These are phyloP conservation scores for Podotricha telesiphe DNA, from an alignment of 2,888 invertebrate species.

Conservation along the genomic window DNA sequence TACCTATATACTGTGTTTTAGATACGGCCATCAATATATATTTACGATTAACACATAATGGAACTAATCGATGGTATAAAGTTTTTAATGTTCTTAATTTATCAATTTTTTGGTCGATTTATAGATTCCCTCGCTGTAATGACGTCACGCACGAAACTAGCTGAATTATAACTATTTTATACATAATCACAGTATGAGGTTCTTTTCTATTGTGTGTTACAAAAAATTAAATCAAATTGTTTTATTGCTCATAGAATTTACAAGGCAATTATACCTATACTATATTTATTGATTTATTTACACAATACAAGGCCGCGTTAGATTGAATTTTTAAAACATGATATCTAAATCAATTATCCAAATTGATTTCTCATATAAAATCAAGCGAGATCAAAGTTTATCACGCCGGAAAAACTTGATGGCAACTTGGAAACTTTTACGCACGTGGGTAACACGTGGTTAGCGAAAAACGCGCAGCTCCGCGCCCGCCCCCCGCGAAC, in stretches of 20 bases:
- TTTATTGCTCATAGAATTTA: not conserved
- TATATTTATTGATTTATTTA: not conserved
- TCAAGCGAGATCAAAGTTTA: conserved; percentile 11
- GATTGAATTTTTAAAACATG: not conserved
- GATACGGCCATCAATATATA: conserved; percentile 78
- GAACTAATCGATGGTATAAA: conserved; percentile 76
- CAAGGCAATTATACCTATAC: not conserved
- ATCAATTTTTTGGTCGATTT: conserved; percentile 44
- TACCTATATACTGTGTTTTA: conserved; percentile 75
- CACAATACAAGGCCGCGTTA: not conserved
- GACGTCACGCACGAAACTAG: conserved; percentile 17
- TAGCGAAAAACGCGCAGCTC: conserved; percentile 76
- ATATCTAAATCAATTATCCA: not conserved
- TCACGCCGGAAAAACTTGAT: conserved; percentile 60
- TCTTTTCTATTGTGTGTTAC: not conserved
- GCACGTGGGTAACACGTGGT: conserved; percentile 79
- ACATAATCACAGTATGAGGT: not conserved
- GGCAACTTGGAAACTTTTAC: conserved; percentile 63
- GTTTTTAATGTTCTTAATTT: conserved; percentile 74
- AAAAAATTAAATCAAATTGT: not conserved
- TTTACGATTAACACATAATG: conserved; percentile 76
- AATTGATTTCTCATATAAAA: not conserved
- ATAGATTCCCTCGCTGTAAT: conserved; percentile 19
- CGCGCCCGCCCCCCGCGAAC: conserved; percentile 50
- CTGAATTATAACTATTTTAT: conserved; percentile 6